Percentiles rank a stretch among this genome's conserved stretches.
These are phyloP conservation scores for Bucorvus abyssinicus DNA, from an alignment of 2,797 vertebrate genomes.

Conservation along the genomic window DNA sequence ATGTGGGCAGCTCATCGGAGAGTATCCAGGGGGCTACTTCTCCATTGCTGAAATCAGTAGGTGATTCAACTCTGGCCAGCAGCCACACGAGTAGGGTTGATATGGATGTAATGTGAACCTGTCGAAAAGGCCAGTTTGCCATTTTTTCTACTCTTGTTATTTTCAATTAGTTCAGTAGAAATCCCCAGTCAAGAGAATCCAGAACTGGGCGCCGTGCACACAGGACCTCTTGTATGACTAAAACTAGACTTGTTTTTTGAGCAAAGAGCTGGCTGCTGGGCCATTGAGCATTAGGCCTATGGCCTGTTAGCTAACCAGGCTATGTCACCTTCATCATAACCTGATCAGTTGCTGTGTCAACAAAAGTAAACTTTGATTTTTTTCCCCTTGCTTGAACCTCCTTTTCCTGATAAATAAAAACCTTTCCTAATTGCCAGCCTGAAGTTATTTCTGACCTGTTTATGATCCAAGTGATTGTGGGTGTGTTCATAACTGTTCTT, in stretches of 20 bases:
- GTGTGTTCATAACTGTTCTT: background rate
- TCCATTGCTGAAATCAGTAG: background rate
- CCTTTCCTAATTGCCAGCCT: background rate
- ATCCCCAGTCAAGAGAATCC: background rate
- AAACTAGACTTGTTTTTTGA: background rate
- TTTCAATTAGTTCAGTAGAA: background rate
- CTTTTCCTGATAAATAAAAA: background rate
- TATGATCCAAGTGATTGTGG: background rate
- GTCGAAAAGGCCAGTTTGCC: background rate
- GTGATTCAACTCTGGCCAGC: background rate
- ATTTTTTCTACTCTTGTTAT: background rate
- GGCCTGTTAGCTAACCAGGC: background rate
- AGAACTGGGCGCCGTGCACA: background rate
- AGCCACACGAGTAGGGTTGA: background rate
- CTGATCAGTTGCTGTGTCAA: background rate
- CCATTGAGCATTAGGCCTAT: background rate
- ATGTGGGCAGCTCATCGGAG: background rate
- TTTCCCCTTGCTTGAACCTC: background rate
- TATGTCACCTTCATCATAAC: background rate
- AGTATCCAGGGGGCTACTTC: background rate
- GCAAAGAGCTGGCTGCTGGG: background rate
- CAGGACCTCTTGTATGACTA: background rate
- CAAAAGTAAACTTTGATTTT: background rate
- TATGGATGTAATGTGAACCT: background rate
- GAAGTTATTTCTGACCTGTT: background rate